These are phyloP conservation scores for Drosophila formosana DNA, from an alignment of 2,888 invertebrate species.

Conservation along the genomic window DNA sequence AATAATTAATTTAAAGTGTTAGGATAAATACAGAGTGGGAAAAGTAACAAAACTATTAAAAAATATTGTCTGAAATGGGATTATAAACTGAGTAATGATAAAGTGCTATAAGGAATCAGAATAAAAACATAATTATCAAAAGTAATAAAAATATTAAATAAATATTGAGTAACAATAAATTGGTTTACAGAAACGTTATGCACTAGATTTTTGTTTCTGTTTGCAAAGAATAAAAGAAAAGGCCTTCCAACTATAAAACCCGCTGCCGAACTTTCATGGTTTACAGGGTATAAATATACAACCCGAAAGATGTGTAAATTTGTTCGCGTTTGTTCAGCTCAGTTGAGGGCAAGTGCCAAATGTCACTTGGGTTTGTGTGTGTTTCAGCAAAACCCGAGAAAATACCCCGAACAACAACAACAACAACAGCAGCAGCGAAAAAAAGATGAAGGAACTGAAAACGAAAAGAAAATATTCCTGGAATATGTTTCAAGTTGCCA, in stretches of 20 bases:
- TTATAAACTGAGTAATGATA: no score
- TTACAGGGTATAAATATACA: conserved; percentile 25
- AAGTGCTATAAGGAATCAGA: no score
- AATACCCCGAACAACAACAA: conserved; percentile 8
- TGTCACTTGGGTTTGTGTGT: conserved; percentile 67
- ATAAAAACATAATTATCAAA: no score
- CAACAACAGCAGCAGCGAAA: conserved; percentile 20
- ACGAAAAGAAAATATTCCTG: conserved; percentile 24
- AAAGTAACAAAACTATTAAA: no score
- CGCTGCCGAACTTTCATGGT: not conserved
- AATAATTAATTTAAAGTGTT: not conserved
- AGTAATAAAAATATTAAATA: no score
- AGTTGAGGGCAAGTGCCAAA: conserved; percentile 70
- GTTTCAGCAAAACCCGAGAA: conserved; percentile 20
- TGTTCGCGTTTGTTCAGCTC: conserved; percentile 49
- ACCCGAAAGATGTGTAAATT: conserved; percentile 76
- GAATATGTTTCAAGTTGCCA: conserved; percentile 58
- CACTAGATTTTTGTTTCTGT: no score
- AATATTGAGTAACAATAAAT: no score
- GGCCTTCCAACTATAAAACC: not conserved
- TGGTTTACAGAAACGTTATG: no score
- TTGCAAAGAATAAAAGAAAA: no score
- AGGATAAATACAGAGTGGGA: no score
- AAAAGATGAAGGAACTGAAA: conserved; percentile 22
- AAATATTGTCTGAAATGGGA: no score